Evolutionary conservation across 2,797 vertebrate genomes (phyloP), one percentile per base, ranked within the genome.

Genomic region (Phyllotis vaccarum): DNA sequence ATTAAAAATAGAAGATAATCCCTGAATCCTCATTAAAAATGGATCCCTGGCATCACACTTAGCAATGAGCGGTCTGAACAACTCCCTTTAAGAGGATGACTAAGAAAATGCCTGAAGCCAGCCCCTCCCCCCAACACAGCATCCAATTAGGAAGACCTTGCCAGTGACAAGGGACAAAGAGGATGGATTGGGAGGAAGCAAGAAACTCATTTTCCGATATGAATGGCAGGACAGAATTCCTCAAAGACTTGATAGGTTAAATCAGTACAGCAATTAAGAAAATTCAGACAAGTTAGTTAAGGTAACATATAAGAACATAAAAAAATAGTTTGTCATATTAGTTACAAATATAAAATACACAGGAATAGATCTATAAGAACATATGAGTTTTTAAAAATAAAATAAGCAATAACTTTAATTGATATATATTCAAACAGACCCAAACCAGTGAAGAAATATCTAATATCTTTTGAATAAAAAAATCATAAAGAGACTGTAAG

Each of bases 1-100:
- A 79, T 52, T 74, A 74, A 34, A 58, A 60, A 76, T 16, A 96
- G 76, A 91, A 80, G 31, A n/a, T 13, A 89, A 85, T 91, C 52
- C 78, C 49, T 22, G 86, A 56, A 76, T 52, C 21, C 31, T 72
- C 31, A 86, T 62, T 76, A n/a, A 74, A 93, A 58, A 56, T 40
- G 19, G 66, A 37, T 2, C 58, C 56, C 46, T 93, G 78, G 72
- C 21, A 58, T 40, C 7, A n/a, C 13, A 72, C 3, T 70, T 78
- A 62, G n/a, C 29, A 6, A 85, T 7, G 70, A 82, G 49, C 43
- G 79, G 43, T 66, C 72, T 87, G 46, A 78, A 43, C 12, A 19
- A 40, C 68, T 40, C 80, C 66, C 16, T 72, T 83, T 78, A 19
- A 22, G 40, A 46, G 22, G 5, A 85, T 40, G 46, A 75, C 72